A percentile compares a stretch with the other conserved stretches of the same genome.
These are phyloP conservation scores for Chymomyza procnemis DNA, from an alignment of 2,888 invertebrate species.

Conservation along the genomic window DNA sequence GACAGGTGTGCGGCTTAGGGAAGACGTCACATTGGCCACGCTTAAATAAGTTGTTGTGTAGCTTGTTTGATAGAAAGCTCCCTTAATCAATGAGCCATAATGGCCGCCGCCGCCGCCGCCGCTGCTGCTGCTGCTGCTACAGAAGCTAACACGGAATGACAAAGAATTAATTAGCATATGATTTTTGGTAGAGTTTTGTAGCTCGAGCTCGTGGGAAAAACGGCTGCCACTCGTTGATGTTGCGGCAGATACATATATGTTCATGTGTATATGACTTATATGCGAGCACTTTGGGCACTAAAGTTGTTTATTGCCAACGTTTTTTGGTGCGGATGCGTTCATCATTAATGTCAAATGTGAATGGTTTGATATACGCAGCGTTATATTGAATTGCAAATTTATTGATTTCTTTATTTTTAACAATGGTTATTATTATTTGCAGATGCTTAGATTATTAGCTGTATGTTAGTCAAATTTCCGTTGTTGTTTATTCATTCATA, in stretches of 20 bases:
- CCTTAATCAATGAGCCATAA: constrained; percentile 58
- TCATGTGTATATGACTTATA: constrained; percentile 11
- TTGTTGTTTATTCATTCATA: constrained; percentile 25
- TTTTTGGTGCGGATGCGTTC: not conserved
- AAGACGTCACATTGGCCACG: constrained; percentile 28
- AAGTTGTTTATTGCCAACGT: constrained; percentile 20
- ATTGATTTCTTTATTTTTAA: not conserved
- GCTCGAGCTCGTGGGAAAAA: constrained; percentile 60
- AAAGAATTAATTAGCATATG: constrained; percentile 67
- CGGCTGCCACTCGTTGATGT: constrained; percentile 9
- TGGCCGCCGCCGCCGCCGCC: constrained; percentile 34
- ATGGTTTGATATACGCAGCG: constrained; percentile 2
- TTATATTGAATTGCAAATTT: constrained; percentile 48
- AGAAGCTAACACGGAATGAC: constrained; percentile 29
- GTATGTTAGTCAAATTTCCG: constrained; percentile 27
- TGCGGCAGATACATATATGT: constrained; percentile 17
- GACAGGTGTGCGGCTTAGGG: not conserved
- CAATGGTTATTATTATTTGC: not conserved
- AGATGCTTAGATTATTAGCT: not conserved
- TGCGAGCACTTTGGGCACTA: constrained; percentile 16
- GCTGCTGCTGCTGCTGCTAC: constrained; percentile 19
- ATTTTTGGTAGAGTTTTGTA: constrained; percentile 49
- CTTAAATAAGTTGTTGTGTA: constrained; percentile 63
- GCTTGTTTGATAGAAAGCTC: constrained; percentile 67
- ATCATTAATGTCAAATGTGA: constrained; percentile 1